These are phyloP conservation scores for Eremobia ochroleuca DNA, from an alignment of 2,888 invertebrate species.

Conservation along the genomic window DNA sequence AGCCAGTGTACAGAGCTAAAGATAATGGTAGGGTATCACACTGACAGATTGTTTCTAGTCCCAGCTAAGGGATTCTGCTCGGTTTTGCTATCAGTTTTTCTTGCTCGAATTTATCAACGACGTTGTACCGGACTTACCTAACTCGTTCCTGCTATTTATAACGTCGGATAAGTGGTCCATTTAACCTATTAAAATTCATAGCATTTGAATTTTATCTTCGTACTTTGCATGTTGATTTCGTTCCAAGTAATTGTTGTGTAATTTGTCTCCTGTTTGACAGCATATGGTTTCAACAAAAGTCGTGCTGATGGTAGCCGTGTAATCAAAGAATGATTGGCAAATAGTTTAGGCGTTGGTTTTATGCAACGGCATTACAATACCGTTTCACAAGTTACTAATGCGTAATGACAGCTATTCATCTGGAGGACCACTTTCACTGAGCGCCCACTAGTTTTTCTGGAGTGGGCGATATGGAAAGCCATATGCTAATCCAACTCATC, in stretches of 20 bases:
- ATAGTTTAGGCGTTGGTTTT: conserved; percentile 39
- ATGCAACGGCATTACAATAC: conserved; percentile 60
- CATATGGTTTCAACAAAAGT: conserved; percentile 26
- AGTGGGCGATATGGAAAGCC: conserved; percentile 81
- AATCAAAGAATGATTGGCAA: conserved; percentile 43
- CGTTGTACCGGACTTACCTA: conserved; percentile 35
- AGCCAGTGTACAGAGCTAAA: conserved; percentile 68
- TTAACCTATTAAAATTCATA: conserved; percentile 67
- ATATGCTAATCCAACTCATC: conserved; percentile 77
- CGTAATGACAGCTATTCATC: conserved; percentile 71
- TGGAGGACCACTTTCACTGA: conserved; percentile 82
- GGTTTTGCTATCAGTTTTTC: conserved; percentile 54
- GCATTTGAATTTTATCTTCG: conserved; percentile 62
- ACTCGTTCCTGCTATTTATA: conserved; percentile 62
- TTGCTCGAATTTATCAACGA: conserved; percentile 59
- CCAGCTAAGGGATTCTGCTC: conserved; percentile 59
- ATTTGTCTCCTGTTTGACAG: conserved; percentile 53
- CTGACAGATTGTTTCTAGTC: conserved; percentile 71
- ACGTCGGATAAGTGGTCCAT: conserved; percentile 52
- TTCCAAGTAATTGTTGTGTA: conserved; percentile 52
- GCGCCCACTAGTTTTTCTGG: conserved; percentile 78
- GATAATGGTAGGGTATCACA: conserved; percentile 75
- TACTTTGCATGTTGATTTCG: conserved; percentile 60
- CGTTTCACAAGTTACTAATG: conserved; percentile 64
- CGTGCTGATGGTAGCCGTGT: conserved; percentile 32